A percentile compares a stretch with the other conserved stretches of the same genome.
Evolutionary conservation across 1,140 invertebrate genomes (phyloP).

Genomic region (Venustaconcha ellipsiformis): DNA sequence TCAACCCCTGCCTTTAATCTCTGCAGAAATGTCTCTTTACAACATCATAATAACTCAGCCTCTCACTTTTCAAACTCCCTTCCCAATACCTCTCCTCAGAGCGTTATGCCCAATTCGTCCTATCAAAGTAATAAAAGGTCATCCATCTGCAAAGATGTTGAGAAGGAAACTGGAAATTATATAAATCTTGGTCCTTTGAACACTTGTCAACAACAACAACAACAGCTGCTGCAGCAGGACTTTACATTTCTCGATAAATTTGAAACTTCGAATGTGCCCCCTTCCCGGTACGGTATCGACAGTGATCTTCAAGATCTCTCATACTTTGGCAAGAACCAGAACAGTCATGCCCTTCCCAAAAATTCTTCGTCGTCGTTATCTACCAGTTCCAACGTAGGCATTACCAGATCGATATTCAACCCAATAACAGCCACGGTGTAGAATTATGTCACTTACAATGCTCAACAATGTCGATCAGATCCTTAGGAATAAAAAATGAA

Average conservation of each 20-base stretch:
- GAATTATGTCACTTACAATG: too few species aligned
- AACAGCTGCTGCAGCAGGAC: slow-evolving; percentile 22
- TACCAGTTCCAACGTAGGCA: slow-evolving; percentile 55
- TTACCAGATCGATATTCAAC: slow-evolving; percentile 63
- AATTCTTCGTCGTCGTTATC: neutral
- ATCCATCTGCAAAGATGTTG: neutral
- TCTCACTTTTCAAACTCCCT: slow-evolving; percentile 26
- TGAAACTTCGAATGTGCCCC: slow-evolving; percentile 34
- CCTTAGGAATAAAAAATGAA: too few species aligned
- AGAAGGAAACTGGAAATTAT: too few species aligned
- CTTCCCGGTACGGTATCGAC: slow-evolving; percentile 32
- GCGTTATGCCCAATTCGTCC: neutral
- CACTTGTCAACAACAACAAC: slow-evolving; percentile 8
- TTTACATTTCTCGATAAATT: slow-evolving; percentile 34
- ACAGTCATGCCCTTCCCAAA: slow-evolving; percentile 32
- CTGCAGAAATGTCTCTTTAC: slow-evolving; percentile 36
- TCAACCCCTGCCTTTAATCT: slow-evolving; percentile 50
- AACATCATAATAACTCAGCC: slow-evolving; percentile 24
- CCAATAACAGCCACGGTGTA: slow-evolving; percentile 58
- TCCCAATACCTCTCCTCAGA: slow-evolving; percentile 38
- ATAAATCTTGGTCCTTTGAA: too few species aligned
- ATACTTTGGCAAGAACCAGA: slow-evolving; percentile 24
- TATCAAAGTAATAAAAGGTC: slow-evolving; percentile 17
- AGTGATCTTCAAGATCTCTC: slow-evolving; percentile 35
- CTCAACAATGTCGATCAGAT: too few species aligned